Percentiles rank a stretch among this genome's conserved stretches.
Conservation (phyloP, 2,797 vertebrate genomes). For the Neosalanx taihuensis region DNA sequence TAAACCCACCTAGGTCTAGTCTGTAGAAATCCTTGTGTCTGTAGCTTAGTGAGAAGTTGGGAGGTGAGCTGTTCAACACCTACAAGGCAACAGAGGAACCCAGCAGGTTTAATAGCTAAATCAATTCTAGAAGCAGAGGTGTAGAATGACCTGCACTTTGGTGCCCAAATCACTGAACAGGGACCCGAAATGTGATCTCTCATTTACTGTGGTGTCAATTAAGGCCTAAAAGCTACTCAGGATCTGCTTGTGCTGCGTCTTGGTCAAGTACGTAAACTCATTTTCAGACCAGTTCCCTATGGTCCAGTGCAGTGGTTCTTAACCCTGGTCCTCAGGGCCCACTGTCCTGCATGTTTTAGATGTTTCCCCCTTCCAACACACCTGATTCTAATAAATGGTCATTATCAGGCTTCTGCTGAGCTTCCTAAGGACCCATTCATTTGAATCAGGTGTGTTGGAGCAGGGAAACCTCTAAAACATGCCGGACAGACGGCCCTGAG, state of each 20-base stretch:
- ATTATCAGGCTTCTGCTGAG: too few species aligned
- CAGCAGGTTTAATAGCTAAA: conserved; percentile 51
- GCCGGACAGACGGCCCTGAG: too few species aligned
- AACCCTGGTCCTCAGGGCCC: too few species aligned
- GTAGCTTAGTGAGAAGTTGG: conserved; percentile 60
- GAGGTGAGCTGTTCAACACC: conserved; percentile 53
- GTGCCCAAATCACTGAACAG: conserved; percentile 43
- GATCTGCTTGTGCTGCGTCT: conserved; percentile 37
- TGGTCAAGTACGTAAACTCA: conserved; percentile 10
- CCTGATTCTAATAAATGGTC: too few species aligned
- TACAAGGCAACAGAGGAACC: conserved; percentile 44
- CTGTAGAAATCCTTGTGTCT: conserved; percentile 54
- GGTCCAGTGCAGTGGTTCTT: not conserved
- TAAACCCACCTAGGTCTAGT: conserved; percentile 39
- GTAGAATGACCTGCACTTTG: conserved; percentile 38
- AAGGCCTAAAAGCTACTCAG: conserved; percentile 57
- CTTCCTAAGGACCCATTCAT: too few species aligned
- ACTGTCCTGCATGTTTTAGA: too few species aligned
- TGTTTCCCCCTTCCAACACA: too few species aligned
- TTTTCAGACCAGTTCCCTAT: conserved; percentile 13
- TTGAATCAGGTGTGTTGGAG: too few species aligned
- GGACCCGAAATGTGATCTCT: conserved; percentile 40
- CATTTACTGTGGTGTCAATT: conserved; percentile 54
- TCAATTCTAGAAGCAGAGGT: conserved; percentile 38
- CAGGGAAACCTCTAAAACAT: too few species aligned